phyloP scores from a whole-genome alignment of 2,113 vertebrate species.

The Syngnathoides biaculeatus region DNA sequence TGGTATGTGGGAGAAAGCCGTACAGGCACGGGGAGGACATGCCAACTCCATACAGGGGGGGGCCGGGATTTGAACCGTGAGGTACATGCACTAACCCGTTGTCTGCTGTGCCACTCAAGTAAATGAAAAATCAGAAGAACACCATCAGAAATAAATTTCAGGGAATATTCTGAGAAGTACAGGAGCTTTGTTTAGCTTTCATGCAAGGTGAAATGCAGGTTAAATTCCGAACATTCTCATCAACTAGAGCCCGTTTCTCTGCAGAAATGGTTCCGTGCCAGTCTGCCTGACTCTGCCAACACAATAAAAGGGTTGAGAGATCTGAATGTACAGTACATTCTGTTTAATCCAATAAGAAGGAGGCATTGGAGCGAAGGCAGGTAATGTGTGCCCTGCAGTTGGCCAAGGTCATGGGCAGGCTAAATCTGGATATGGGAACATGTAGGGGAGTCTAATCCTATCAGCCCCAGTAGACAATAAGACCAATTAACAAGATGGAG shows the following conservation, averaged over 20 bases:
- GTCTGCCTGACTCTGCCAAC: constrained; percentile 44
- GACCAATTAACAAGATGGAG: constrained; percentile 45
- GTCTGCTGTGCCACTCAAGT: no score
- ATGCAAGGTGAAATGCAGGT: constrained; percentile 15
- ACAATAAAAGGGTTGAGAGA: constrained; percentile 55
- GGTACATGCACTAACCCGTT: no score
- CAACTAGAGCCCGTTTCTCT: constrained; percentile 38
- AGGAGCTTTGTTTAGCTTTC: not conserved
- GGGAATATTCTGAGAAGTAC: not conserved
- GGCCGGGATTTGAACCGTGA: no score
- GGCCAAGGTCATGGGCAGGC: constrained; percentile 50
- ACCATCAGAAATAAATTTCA: constrained; percentile 10
- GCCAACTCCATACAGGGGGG: no score
- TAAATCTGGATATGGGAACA: constrained; percentile 42
- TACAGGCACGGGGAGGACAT: no score
- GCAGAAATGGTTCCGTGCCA: constrained; percentile 40
- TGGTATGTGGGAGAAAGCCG: no score
- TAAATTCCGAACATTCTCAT: constrained; percentile 27
- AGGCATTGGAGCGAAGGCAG: constrained; percentile 34
- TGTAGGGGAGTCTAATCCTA: constrained; percentile 49
- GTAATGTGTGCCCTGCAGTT: constrained; percentile 31
- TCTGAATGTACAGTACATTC: constrained; percentile 56
- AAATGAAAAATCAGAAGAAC: constrained; percentile 8
- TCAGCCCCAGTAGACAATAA: constrained; percentile 51
- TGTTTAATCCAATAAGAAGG: constrained; percentile 54